Percentiles rank a stretch among this genome's conserved stretches.
These are phyloP conservation scores for Poecilobothrus nobilitatus DNA, from an alignment of 2,888 invertebrate genomes.

Conservation along the genomic window DNA sequence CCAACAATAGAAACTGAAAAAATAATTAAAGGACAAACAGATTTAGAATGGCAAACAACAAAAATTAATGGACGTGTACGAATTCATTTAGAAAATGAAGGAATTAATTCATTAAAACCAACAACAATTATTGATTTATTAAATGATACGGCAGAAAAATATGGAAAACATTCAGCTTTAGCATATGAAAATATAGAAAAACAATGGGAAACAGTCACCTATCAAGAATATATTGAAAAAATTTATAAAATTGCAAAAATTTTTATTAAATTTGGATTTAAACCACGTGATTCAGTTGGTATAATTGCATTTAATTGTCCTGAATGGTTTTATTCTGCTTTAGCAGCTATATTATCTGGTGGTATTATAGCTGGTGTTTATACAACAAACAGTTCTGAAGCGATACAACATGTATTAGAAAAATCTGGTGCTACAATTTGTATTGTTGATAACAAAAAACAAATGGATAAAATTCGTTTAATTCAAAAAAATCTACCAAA, in stretches of 20 bases:
- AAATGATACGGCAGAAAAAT: slow-evolving; percentile 50
- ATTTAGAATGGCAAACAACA: not conserved
- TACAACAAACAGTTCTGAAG: slow-evolving; percentile 79
- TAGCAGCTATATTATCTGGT: slow-evolving; percentile 80
- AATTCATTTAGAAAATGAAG: not conserved
- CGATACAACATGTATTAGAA: slow-evolving; percentile 66
- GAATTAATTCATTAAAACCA: slow-evolving; percentile 39
- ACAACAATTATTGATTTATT: slow-evolving; percentile 68
- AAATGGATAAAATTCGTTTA: slow-evolving; percentile 70
- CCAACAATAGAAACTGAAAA: not conserved
- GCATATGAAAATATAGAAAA: slow-evolving; percentile 60
- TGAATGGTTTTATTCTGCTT: slow-evolving; percentile 80
- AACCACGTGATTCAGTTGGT: slow-evolving; percentile 69
- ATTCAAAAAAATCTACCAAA: slow-evolving; percentile 58
- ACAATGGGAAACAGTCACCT: slow-evolving; percentile 56
- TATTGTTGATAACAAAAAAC: slow-evolving; percentile 76
- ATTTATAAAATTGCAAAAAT: slow-evolving; percentile 69
- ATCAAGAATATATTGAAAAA: slow-evolving; percentile 62
- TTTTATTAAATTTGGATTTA: slow-evolving; percentile 67
- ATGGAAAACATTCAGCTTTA: slow-evolving; percentile 57
- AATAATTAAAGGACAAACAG: not conserved
- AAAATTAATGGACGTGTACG: not conserved
- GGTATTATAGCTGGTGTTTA: slow-evolving; percentile 81
- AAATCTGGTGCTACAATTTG: slow-evolving; percentile 72
- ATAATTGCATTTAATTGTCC: slow-evolving; percentile 84